Base-by-base conservation (phyloP, 1,140 invertebrate species). In the Gyrodactylus salaris region DNA sequence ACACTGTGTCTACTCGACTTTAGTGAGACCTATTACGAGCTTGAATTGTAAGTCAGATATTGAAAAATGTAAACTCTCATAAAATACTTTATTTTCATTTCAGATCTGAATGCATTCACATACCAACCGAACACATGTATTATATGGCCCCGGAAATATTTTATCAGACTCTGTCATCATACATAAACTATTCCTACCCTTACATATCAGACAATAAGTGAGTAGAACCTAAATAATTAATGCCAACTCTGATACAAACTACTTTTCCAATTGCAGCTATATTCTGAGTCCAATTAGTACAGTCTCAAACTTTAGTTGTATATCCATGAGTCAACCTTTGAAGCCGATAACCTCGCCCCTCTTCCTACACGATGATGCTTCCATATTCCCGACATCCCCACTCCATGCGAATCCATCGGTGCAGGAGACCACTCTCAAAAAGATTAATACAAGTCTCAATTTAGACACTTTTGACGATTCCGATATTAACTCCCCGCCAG, bases 1-100 rank as follows among this genome's bases (percentile, higher is more conserved):
- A 80, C 81, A 76, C 76, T 83, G 25, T 81, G 79, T 70, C 78
- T 82, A 1, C 77, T 83, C 75, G 82, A 83, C 75, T 81, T 80
- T 74, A 79, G 79, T 22, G 20, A 27, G 21, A 68, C 25, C 16
- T 27, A 54, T 68, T 26, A 27, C 21, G 25, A 69, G 23, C 1
- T 19, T 22, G n/a, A 24, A 0, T n/a, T 26, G 26, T 54, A 1
- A 27, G 21, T 24, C 25, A 73, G 22, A 21, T 68, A 26, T 1
- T 22, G 25, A 1, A 27, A 68, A 70, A 26, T 25, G 23, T 70
- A 34, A 23, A 19, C 27, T 20, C 16, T 22, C 69, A 24, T 72
- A 22, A 26, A 20, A 1, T n/a, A 27, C 22, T 73, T 73, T 54
- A 20, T 16, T 1, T 73, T 25, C 7, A n/a, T 74, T 73, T 20